Percentiles rank a stretch among this genome's conserved stretches.
phyloP scores from a whole-genome alignment of 2,888 invertebrate genomes.

The Chrysodeixis includens region DNA sequence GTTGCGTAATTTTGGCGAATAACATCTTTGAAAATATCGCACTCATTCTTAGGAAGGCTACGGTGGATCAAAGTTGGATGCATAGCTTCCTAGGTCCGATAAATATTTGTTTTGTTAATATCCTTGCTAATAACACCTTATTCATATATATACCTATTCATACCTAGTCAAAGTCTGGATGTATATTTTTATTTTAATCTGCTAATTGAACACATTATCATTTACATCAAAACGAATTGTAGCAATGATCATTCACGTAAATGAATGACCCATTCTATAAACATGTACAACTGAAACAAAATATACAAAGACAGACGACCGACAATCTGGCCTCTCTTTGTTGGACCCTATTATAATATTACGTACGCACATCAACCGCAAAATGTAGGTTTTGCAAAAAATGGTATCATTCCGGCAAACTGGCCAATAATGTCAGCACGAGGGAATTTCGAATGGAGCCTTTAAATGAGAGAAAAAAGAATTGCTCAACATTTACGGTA shows the following conservation, averaged over 20 bases:
- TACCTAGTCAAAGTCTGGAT: too few species aligned
- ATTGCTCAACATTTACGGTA: background rate
- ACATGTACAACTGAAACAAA: background rate
- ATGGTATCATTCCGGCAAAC: slow-evolving; percentile 6
- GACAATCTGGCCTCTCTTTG: slow-evolving; percentile 5
- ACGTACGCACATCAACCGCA: slow-evolving; percentile 6
- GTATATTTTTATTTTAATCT: too few species aligned
- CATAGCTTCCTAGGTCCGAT: too few species aligned
- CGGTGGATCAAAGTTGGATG: too few species aligned
- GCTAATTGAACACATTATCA: too few species aligned
- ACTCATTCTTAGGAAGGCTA: too few species aligned
- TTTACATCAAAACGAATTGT: background rate
- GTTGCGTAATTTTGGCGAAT: too few species aligned
- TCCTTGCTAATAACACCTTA: too few species aligned
- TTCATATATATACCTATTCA: too few species aligned
- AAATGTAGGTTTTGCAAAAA: slow-evolving; percentile 7
- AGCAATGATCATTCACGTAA: background rate
- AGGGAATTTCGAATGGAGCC: slow-evolving; percentile 1
- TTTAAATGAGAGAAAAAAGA: slow-evolving; percentile 10
- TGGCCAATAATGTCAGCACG: slow-evolving; percentile 7
- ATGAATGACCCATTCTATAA: background rate
- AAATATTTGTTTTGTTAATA: too few species aligned
- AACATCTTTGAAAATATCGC: too few species aligned
- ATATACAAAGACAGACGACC: background rate
- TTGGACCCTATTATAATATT: slow-evolving; percentile 6